A percentile compares a stretch with the other conserved stretches of the same genome.
phyloP scores from a whole-genome alignment of 30 jellyfish, hydroid and myxozoan genomes.

The Morbakka virulenta region DNA sequence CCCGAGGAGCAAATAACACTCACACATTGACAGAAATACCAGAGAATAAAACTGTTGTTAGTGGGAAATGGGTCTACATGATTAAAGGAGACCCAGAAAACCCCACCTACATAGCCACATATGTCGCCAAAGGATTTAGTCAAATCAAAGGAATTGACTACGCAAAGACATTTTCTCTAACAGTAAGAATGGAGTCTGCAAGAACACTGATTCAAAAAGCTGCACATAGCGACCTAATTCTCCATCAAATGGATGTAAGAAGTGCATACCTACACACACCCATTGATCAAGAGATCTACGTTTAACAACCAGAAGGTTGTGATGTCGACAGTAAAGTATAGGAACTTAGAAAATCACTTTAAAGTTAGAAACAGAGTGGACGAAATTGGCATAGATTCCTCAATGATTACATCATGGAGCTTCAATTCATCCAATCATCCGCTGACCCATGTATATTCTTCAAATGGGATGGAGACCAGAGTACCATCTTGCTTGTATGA shows the following conservation, averaged over 20 bases:
- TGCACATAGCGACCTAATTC: conserved; percentile 7
- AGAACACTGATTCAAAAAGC: conserved; percentile 29
- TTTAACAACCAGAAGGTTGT: conserved; percentile 15
- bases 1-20: conserved; percentile 10
- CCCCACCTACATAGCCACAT: conserved; percentile 46
- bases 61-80: conserved; percentile 40
- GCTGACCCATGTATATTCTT: conserved; percentile 43
- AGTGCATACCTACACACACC: conserved; percentile 61
- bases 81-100: conserved; percentile 6
- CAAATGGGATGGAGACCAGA: neutral
- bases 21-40: conserved; percentile 9
- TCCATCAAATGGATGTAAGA: conserved; percentile 61
- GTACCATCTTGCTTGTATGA: conserved; percentile 4
- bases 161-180: conserved; percentile 44
- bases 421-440: conserved; percentile 12
- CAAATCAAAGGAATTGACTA: conserved; percentile 32
- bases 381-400: conserved; percentile 27
- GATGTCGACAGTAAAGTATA: conserved; percentile 1
- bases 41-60: neutral
- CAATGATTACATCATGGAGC: conserved; percentile 2
- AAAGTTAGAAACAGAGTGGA: conserved; percentile 55
- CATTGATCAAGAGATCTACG: conserved; percentile 14
- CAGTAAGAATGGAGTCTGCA: conserved; percentile 39
- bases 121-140: conserved; percentile 41
- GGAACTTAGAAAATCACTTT: conserved; percentile 17